Percentiles rank a stretch among this genome's conserved stretches.
These are phyloP conservation scores for Emydocephalus ijimae DNA, from an alignment of 2,113 vertebrate genomes.

Conservation along the genomic window DNA sequence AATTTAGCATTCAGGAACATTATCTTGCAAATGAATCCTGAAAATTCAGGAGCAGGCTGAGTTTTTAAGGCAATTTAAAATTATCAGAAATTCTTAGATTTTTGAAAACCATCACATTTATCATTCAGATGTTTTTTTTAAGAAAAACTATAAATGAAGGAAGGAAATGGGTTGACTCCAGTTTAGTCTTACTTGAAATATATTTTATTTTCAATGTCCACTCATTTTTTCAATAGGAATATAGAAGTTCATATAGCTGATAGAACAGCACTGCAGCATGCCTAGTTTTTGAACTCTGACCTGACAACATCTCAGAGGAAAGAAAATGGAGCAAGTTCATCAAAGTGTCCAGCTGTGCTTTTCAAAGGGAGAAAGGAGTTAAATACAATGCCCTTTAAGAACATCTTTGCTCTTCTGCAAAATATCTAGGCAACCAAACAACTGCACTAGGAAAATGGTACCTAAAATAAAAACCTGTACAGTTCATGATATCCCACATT, in stretches of 20 bases:
- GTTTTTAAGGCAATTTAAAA: slow-evolving; percentile 50
- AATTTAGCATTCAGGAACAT: slow-evolving; percentile 57
- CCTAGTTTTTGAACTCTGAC: slow-evolving; percentile 20
- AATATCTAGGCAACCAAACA: slow-evolving; percentile 36
- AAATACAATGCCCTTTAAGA: neutral
- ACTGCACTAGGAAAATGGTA: slow-evolving; percentile 19
- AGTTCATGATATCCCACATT: slow-evolving; percentile 17
- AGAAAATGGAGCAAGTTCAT: slow-evolving; percentile 28
- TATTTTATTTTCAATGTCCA: neutral
- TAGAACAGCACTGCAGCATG: slow-evolving; percentile 39
- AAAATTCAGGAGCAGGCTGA: slow-evolving; percentile 48
- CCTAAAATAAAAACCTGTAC: slow-evolving; percentile 13
- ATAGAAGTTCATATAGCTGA: neutral
- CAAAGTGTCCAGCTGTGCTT: slow-evolving; percentile 9
- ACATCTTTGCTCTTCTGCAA: neutral
- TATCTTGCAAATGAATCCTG: slow-evolving; percentile 52
- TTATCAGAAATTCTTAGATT: slow-evolving; percentile 50
- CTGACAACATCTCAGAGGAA: slow-evolving; percentile 8
- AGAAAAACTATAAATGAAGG: neutral
- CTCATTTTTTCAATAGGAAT: neutral
- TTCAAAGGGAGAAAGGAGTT: slow-evolving; percentile 39
- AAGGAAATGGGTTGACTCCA: neutral
- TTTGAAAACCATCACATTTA: slow-evolving; percentile 60
- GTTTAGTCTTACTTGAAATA: neutral
- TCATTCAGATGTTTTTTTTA: slow-evolving; percentile 54